These are phyloP conservation scores for Neoascia interrupta DNA, from an alignment of 2,888 invertebrate genomes.

Conservation along the genomic window DNA sequence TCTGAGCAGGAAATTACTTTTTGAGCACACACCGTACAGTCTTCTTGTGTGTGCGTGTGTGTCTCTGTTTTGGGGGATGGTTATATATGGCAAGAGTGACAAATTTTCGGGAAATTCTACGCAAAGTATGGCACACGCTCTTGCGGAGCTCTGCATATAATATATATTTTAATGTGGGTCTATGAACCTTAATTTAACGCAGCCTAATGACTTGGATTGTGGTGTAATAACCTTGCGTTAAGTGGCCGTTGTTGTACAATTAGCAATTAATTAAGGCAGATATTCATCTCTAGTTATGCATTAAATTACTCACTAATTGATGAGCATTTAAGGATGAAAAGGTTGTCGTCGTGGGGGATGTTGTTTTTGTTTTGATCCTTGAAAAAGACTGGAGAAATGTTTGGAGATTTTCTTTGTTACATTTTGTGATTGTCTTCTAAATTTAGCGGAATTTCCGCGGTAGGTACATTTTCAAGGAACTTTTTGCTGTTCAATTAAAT, in stretches of 20 bases:
- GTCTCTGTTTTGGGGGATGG: too few relatives aligned
- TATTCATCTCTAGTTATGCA: conserved; percentile 29
- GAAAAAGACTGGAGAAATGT: too few relatives aligned
- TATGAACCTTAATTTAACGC: conserved; percentile 51
- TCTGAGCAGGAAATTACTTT: conserved; percentile 57
- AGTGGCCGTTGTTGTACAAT: conserved; percentile 38
- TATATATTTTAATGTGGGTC: conserved; percentile 51
- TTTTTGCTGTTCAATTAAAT: too few relatives aligned
- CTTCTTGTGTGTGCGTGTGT: background rate
- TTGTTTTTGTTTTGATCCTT: too few relatives aligned
- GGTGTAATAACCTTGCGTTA: conserved; percentile 42
- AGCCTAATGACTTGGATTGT: conserved; percentile 56
- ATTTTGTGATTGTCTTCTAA: too few relatives aligned
- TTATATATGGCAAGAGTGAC: too few relatives aligned
- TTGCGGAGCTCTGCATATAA: conserved; percentile 22
- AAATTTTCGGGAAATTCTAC: too few relatives aligned
- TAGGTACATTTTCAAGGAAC: too few relatives aligned
- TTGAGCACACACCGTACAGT: conserved; percentile 1
- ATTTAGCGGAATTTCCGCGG: too few relatives aligned
- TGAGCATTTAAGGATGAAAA: conserved; percentile 8
- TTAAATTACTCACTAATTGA: conserved; percentile 20
- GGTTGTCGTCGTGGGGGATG: too few relatives aligned
- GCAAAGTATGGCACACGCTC: too few relatives aligned
- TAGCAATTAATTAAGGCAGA: conserved; percentile 42
- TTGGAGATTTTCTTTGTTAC: too few relatives aligned